Evolutionary conservation across 2,113 vertebrate species (phyloP).

Genomic region (Micronycteris hirsuta): DNA sequence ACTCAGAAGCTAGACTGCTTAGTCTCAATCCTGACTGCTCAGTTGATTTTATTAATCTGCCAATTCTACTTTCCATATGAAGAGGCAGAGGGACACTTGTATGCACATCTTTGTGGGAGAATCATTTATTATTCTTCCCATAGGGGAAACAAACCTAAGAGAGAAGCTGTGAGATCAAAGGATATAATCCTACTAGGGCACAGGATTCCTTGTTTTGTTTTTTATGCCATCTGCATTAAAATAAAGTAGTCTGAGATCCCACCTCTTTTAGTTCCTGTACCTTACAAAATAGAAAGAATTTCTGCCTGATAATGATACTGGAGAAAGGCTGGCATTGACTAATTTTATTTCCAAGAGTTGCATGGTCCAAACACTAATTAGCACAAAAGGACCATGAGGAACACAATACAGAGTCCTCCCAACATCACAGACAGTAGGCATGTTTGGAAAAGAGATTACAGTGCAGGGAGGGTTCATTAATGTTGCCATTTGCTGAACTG

Average conservation of each 20-base stretch:
- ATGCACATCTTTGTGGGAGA: constrained; percentile 19
- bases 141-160: background rate
- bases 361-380: background rate
- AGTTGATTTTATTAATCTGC: background rate
- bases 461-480: background rate
- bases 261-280: background rate
- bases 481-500: background rate
- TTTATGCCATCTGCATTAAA: background rate
- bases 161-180: background rate
- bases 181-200: background rate
- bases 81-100: background rate
- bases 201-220: background rate
- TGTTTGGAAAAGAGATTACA: background rate
- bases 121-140: constrained; percentile 13
- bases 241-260: background rate
- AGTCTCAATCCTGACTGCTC: background rate
- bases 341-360: background rate
- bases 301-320: background rate
- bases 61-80: background rate
- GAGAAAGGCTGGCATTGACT: background rate
- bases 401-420: background rate
- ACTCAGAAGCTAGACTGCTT: background rate
- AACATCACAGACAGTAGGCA: background rate
- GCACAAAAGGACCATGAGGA: background rate
- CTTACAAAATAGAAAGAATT: constrained; percentile 30